phyloP scores from a whole-genome alignment of 2,113 vertebrate species.

The Onychostruthus taczanowskii region DNA sequence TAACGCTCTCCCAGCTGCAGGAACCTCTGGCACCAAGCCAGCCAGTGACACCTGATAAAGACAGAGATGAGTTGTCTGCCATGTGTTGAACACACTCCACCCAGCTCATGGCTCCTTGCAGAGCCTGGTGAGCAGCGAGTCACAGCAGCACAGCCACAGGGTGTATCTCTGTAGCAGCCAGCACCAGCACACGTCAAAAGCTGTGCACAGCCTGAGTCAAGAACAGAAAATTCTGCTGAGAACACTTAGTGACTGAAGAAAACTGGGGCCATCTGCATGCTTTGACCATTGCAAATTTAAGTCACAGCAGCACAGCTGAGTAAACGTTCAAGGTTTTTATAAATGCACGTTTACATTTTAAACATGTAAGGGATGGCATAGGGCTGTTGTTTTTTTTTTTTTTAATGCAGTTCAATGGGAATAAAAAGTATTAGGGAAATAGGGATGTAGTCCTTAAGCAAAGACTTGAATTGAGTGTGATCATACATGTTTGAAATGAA shows the following conservation, averaged over 20 bases:
- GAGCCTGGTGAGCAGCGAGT: not conserved
- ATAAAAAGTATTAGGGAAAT: not conserved
- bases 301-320: not conserved
- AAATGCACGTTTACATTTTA: not conserved
- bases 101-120: not conserved
- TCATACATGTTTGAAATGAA: not conserved
- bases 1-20: not conserved
- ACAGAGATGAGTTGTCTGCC: not conserved
- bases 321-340: not conserved
- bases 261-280: not conserved
- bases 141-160: not conserved
- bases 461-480: not conserved
- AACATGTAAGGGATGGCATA: not conserved
- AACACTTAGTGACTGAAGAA: not conserved
- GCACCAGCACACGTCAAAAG: not conserved
- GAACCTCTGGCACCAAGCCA: not conserved
- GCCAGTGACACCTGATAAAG: not conserved
- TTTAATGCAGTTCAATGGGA: not conserved
- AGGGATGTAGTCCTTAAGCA: not conserved
- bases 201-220: not conserved
- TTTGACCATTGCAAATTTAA: not conserved
- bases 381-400: not conserved
- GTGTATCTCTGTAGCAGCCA: not conserved
- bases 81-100: accelerated
- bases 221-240: not conserved